Conservation (phyloP, 2,113 vertebrate genomes). For the Alethe diademata region DNA sequence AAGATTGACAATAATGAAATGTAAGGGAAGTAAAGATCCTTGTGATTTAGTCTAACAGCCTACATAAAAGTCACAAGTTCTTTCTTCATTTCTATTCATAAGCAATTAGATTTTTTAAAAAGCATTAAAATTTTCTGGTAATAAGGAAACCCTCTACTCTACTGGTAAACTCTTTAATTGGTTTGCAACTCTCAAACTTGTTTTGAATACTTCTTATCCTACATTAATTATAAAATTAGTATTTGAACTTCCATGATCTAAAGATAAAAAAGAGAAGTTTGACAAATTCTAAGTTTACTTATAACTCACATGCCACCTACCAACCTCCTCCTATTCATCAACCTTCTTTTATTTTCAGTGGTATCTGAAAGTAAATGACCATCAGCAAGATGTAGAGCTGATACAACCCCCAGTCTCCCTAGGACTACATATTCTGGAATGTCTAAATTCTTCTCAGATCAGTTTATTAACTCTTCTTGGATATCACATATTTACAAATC, state of each 20-base stretch:
- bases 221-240: not conserved
- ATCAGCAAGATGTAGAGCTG: not conserved
- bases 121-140: not conserved
- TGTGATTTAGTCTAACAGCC: not conserved
- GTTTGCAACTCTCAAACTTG: not conserved
- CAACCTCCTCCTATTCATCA: not conserved
- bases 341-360: not conserved
- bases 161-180: not conserved
- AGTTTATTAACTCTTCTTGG: not conserved
- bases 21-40: not conserved
- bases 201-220: not conserved
- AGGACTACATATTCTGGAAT: not conserved
- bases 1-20: not conserved
- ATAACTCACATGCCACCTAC: not conserved
- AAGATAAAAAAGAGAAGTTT: not conserved
- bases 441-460: not conserved
- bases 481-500: not conserved
- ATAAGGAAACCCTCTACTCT: not conserved
- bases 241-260: not conserved
- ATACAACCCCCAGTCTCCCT: not conserved
- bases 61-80: not conserved
- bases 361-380: not conserved
- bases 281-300: not conserved
- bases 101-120: not conserved
- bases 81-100: not conserved